Base-by-base conservation (phyloP, 2,888 invertebrate genomes). In the Drosophila phalerata region DNA sequence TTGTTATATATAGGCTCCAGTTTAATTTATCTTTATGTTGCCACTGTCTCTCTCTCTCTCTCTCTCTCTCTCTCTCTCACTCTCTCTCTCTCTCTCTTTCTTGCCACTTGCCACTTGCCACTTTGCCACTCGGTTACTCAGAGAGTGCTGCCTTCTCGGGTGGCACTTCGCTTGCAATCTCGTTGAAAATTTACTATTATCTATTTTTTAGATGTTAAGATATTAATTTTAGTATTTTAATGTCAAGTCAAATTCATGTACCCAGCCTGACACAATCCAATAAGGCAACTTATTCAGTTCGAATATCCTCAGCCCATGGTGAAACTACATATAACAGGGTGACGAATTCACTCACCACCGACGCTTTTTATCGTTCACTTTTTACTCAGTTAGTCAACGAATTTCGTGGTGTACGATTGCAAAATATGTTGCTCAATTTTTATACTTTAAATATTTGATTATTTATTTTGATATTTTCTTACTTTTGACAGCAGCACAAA, bases 151-250 rank as follows among this genome's bases (percentile, higher is more conserved):
- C 37, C 61, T 32, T 13, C 49, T 49, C 28, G 30, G 48, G n/a
- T 55, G 28, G 40, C 40, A 52, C 53, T 42, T 25, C 37, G 49
- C 57, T 45, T 45, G 40, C 51, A 69, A 69, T 69, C 49, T 38
- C 37, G 25, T 69, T 52, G 47, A 43, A n/a, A 56, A 69, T 69
- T 69, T 45, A 37, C 25, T 34, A 34, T 40, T 60, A 47, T 56
- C 5, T 48, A 30, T 53, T 56, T 70, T 53, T 53, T 43, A n/a
- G 8, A 45, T 45, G 55, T 55, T 9, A 22, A 60, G 55, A 37
- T 38, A 48, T 32, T 48, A 61, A 64, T 56, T 30, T 38, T 52
- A 17, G 15, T 60, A 34, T 56, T 40, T 69, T 9, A 47, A 40
- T 49, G 43, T 22, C 25, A 22, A 61, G 42, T 55, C 32, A 25